These are phyloP conservation scores for Emydoidea blandingii DNA, from an alignment of 2,797 vertebrate genomes.

Conservation along the genomic window DNA sequence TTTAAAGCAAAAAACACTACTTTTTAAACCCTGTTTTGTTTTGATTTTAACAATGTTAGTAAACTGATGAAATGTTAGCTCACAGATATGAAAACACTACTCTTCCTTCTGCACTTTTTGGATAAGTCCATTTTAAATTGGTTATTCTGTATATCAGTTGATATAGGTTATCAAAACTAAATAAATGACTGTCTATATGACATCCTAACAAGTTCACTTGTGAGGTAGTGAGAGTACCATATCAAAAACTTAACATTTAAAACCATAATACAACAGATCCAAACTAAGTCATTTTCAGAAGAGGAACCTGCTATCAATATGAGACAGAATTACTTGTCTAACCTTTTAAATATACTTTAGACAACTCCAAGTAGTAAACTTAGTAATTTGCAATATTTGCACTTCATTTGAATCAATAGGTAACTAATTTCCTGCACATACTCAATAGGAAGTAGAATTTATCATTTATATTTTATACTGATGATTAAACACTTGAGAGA, in stretches of 20 bases:
- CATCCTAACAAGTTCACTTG: background rate
- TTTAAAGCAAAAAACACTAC: conserved; percentile 40
- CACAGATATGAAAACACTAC: conserved; percentile 51
- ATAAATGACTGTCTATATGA: background rate
- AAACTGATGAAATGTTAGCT: conserved; percentile 49
- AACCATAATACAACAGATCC: background rate
- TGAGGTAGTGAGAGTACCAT: background rate
- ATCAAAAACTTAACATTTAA: background rate
- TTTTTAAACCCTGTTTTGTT: background rate
- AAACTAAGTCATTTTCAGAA: conserved; percentile 6
- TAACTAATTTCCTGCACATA: conserved; percentile 44
- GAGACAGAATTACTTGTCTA: background rate
- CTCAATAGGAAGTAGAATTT: conserved; percentile 53
- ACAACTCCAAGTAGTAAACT: background rate
- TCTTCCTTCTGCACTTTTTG: conserved; percentile 53
- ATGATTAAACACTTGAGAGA: conserved; percentile 53
- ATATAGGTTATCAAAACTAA: conserved; percentile 35
- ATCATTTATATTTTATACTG: conserved; percentile 63
- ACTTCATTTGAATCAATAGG: conserved; percentile 29
- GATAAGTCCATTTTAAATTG: conserved; percentile 41
- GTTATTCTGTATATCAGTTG: conserved; percentile 2
- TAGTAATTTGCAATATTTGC: background rate
- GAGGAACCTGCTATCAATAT: background rate
- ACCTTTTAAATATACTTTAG: background rate
- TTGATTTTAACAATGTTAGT: background rate